These are phyloP conservation scores for Anthopleura sola DNA, from an alignment of 64 coral and sea anemone species.

Conservation along the genomic window DNA sequence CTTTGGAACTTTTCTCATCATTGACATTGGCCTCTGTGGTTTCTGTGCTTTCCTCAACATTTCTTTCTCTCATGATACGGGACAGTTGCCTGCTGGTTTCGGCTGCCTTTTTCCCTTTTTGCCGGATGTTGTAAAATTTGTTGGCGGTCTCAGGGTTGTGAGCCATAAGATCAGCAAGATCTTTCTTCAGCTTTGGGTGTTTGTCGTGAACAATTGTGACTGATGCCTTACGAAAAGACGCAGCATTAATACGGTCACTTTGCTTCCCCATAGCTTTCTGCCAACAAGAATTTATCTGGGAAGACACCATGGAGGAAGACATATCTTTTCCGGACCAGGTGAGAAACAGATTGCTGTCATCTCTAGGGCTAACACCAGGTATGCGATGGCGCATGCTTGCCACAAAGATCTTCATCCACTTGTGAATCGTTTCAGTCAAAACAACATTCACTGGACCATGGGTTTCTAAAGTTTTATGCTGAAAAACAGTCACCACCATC, in stretches of 20 bases:
- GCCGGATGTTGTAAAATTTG: constrained; percentile 58
- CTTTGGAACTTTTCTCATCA: neutral
- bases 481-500: constrained; percentile 44
- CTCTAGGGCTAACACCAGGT: too few relatives aligned
- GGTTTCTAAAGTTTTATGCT: constrained; percentile 51
- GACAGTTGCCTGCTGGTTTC: constrained; percentile 17
- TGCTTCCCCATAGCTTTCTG: too few relatives aligned
- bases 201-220: constrained; percentile 16
- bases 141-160: constrained; percentile 61
- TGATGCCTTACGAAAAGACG: constrained; percentile 5
- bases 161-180: constrained; percentile 64
- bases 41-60: neutral
- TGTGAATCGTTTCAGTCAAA: too few relatives aligned
- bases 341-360: too few relatives aligned
- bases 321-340: constrained; percentile 22
- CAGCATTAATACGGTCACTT: constrained; percentile 24
- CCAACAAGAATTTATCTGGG: too few relatives aligned
- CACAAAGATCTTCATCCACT: too few relatives aligned
- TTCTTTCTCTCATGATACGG: constrained; percentile 37
- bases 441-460: neutral
- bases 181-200: constrained; percentile 43
- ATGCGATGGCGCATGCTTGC: too few relatives aligned
- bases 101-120: constrained; percentile 37
- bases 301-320: constrained; percentile 31
- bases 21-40: too few relatives aligned